phyloP scores from a whole-genome alignment of 2,888 invertebrate genomes.

The Erpobdella octoculata region DNA sequence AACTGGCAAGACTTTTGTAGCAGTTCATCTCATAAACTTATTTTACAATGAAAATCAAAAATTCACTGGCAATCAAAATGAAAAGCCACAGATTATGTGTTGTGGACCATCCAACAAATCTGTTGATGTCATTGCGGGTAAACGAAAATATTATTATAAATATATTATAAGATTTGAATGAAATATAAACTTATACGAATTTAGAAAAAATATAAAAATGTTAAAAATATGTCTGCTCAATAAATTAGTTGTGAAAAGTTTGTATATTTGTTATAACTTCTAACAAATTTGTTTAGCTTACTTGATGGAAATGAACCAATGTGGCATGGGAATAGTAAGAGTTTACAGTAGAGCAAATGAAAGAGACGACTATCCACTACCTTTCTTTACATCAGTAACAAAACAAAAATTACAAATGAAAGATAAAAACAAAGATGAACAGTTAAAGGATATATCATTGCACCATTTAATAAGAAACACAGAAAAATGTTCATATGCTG shows the following conservation, averaged over 20 bases:
- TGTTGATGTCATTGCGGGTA: constrained; percentile 45
- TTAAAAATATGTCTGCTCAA: too few relatives aligned
- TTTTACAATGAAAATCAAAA: too few relatives aligned
- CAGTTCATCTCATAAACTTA: constrained; percentile 40
- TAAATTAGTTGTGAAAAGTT: too few relatives aligned
- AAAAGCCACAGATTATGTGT: constrained; percentile 41
- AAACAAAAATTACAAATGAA: not conserved
- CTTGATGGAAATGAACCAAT: not conserved
- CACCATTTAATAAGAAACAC: constrained; percentile 40
- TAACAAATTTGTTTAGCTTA: not conserved
- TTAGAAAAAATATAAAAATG: too few relatives aligned
- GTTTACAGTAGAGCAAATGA: constrained; percentile 44
- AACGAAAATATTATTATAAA: too few relatives aligned
- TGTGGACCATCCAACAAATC: constrained; percentile 46
- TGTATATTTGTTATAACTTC: too few relatives aligned
- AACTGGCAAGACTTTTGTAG: constrained; percentile 45
- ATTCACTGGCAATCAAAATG: constrained; percentile 26
- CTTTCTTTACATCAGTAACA: constrained; percentile 29
- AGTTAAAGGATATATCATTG: constrained; percentile 36
- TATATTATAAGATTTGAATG: too few relatives aligned
- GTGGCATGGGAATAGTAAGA: constrained; percentile 42
- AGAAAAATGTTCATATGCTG: constrained; percentile 31
- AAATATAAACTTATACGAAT: too few relatives aligned
- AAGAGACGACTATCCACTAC: constrained; percentile 42
- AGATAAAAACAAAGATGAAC: constrained; percentile 27